Evolutionary conservation across 2,113 vertebrate species (phyloP), one percentile per base, ranked within the genome.

Genomic region (Genyomyrus donnyi): DNA sequence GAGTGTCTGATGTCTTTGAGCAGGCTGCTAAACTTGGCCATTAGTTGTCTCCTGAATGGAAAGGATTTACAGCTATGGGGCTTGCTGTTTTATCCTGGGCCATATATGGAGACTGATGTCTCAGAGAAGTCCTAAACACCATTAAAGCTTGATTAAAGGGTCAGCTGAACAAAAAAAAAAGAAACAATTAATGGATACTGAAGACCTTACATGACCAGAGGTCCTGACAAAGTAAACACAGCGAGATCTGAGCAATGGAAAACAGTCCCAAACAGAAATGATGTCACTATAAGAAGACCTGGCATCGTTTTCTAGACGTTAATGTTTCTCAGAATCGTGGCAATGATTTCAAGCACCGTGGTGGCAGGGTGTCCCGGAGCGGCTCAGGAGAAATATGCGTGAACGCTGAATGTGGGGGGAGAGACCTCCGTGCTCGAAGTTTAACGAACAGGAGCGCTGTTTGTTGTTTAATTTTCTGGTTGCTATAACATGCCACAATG

Each of bases 61-160:
- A 80, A 42, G 74, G 74, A 80, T 42, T 42, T 39, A 80, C 74
- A 42, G 31, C 17, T 80, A 39, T 15, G 35, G 35, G 35, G 39
- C 74, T 17, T 80, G 31, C 31, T 6, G 74, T 42, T 80, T 19
- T 19, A 80, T 42, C 6, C 35, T 80, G 74, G 74, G 35, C 74
- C 74, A 80, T 80, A 80, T 80, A 80, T 42, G 70, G 70, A 39
- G 31, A 77, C 70, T 66, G n/a, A 27, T 66, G n/a, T 27, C 58
- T 66, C 58, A 66, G 58, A 77, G 70, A 77, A 39, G 74, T 80
- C 74, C 35, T 2, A 42, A 42, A 42, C 74, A 42, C 35, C 15
- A 42, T 80, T 80, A 80, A 80, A 39, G 74, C 74, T 80, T 80
- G 74, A 80, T 80, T 80, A 80, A 80, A 80, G 74, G 35, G 74